phyloP scores from a whole-genome alignment of 2,888 invertebrate species.

The Pristionchus japonicus region DNA sequence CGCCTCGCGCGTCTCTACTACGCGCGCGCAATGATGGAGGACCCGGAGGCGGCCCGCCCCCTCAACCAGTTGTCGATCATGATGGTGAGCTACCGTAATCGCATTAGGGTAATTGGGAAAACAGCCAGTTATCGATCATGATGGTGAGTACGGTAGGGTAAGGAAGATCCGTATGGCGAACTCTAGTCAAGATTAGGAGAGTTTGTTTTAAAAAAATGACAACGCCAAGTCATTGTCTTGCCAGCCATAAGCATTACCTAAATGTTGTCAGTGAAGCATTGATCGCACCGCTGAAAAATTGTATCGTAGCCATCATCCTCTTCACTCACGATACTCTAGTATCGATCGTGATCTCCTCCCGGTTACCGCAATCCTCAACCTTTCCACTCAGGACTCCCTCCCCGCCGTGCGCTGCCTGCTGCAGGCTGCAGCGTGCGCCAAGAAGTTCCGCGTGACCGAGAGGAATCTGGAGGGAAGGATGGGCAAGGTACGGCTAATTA shows the following conservation, averaged over 20 bases:
- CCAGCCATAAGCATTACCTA: no score
- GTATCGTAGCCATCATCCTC: no score
- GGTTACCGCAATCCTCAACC: not conserved
- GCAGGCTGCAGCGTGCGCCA: not conserved
- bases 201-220: no score
- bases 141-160: not conserved
- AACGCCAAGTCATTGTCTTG: no score
- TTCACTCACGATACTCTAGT: not conserved
- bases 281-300: no score
- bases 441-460: not conserved
- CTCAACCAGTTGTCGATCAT: constrained; percentile 46
- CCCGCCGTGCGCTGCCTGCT: constrained; percentile 30
- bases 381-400: constrained; percentile 28
- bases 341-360: not conserved
- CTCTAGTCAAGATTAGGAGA: no score
- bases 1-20: constrained; percentile 37
- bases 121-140: not conserved
- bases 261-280: no score
- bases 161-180: no score
- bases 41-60: constrained; percentile 22
- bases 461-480: constrained; percentile 32
- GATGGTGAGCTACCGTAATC: constrained; percentile 10
- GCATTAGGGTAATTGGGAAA: not conserved
- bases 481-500: no score
- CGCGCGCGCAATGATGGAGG: constrained; percentile 41